Conservation (phyloP, 2,113 vertebrate genomes). For the Phalacrocorax pelagicus region DNA sequence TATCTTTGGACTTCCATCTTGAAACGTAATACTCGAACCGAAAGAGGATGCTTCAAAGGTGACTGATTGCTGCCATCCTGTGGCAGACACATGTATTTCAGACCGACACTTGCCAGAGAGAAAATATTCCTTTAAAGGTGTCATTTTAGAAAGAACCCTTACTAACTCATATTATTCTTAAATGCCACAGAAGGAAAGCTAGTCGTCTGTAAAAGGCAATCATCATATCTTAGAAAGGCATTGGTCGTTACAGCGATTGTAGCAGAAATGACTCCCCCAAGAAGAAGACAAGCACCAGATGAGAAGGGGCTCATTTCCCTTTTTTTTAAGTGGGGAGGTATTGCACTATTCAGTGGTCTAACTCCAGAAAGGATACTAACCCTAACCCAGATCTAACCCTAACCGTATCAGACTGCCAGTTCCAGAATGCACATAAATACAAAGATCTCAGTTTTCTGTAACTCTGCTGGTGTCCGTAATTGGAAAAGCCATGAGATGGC, state of each 20-base stretch:
- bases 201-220: accelerated
- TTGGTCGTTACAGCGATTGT: neutral
- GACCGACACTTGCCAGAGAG: neutral
- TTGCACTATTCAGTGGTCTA: neutral
- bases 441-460: neutral
- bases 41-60: neutral
- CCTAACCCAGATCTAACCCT: neutral
- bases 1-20: neutral
- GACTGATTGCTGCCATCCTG: slow-evolving; percentile 49
- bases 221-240: neutral
- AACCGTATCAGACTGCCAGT: neutral
- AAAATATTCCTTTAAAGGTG: neutral
- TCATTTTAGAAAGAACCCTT: neutral
- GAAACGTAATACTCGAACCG: accelerated
- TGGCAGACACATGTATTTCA: slow-evolving; percentile 14
- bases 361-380: neutral
- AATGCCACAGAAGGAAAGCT: neutral
- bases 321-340: neutral
- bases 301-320: neutral
- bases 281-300: neutral
- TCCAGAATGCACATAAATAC: neutral
- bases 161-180: neutral
- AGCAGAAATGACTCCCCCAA: neutral
- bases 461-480: neutral
- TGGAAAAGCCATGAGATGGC: neutral